Base-by-base conservation (phyloP, 2,888 invertebrate genomes). In the Byasa hedistus region DNA sequence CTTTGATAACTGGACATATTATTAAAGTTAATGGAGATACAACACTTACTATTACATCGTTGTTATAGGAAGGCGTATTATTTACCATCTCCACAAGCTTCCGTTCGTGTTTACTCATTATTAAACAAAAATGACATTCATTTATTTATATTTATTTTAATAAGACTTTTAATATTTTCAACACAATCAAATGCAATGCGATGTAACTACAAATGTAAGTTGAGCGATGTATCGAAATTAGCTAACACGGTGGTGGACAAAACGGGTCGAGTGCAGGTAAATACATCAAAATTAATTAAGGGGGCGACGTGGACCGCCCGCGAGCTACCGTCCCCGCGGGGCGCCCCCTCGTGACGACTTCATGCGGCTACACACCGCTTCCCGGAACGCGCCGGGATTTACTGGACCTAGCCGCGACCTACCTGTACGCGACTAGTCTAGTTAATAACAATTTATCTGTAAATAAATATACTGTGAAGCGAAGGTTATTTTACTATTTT, bases 231-330 rank as follows among this genome's bases (percentile, higher is more conserved):
- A 60, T 1, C 60, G 17, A 21, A 52, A 60, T 60, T 60, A 60
- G 60, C 60, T 32, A 60, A 52, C 60, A 60, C 52, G 48, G 65
- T 65, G 59, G 55, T 65, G 59, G 55, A 65, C 65, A 60, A 60
- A 59, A 54, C 65, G 44, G 24, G 39, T 65, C 21, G 21, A 52
- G 60, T 60, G 76, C 85, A 87, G 87, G 87, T 86, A 86, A 85
- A 82, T 84, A 78, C 81, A 85, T 88, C 89, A 81, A 87, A 90
- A 90, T 90, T 91, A 91, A 91, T 91, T 88, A 90, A 87, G 77
- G 82, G 76, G 77, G 77, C 72, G 73, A 70, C 68, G 78, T 58
- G 63, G 89, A 90, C 91, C 91, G 89, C 91, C 90, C 90, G 90
- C 86, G 80, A 82, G 89, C 89, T 88, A 87, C 89, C 86, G 88